Percentiles rank a stretch among this genome's conserved stretches.
Evolutionary conservation across 2,888 invertebrate species (phyloP).

Genomic region (Clostera curtula): DNA sequence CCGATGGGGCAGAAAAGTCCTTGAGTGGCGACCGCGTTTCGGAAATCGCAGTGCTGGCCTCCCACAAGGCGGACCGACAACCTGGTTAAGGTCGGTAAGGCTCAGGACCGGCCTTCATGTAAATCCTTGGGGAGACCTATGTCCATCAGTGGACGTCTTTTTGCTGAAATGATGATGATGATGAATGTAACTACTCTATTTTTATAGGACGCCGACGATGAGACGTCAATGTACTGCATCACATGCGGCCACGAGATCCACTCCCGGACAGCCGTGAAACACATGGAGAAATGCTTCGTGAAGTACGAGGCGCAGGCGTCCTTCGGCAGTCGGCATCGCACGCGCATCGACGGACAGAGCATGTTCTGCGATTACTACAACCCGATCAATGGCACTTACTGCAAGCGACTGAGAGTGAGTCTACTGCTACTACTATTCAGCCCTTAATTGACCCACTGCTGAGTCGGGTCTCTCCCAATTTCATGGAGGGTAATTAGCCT

Average conservation of each 20-base stretch:
- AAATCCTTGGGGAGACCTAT: no score
- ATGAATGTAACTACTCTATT: neutral
- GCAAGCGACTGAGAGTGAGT: constrained; percentile 89
- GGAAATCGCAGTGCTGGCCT: no score
- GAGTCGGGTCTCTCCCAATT: no score
- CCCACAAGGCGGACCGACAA: no score
- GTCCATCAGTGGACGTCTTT: no score
- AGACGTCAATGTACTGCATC: constrained; percentile 93
- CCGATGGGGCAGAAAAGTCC: no score
- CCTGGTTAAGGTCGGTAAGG: no score
- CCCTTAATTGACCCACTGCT: no score
- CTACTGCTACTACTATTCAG: no score
- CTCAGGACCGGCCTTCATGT: no score
- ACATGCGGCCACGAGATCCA: constrained; percentile 98
- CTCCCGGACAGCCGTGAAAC: constrained; percentile 92
- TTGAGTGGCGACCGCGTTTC: no score
- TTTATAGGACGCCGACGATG: constrained; percentile 75
- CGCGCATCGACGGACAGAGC: constrained; percentile 92
- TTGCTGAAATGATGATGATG: neutral
- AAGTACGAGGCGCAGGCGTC: constrained; percentile 98
- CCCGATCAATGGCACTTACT: constrained; percentile 90
- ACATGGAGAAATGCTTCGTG: constrained; percentile 98
- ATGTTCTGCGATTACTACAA: constrained; percentile 99
- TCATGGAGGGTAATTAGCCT: no score
- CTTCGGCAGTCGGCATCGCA: constrained; percentile 95